Evolutionary conservation across 35 echinoderm and acorn worm species (phyloP), one percentile per base, ranked within the genome.

Genomic region (Acanthaster planci): DNA sequence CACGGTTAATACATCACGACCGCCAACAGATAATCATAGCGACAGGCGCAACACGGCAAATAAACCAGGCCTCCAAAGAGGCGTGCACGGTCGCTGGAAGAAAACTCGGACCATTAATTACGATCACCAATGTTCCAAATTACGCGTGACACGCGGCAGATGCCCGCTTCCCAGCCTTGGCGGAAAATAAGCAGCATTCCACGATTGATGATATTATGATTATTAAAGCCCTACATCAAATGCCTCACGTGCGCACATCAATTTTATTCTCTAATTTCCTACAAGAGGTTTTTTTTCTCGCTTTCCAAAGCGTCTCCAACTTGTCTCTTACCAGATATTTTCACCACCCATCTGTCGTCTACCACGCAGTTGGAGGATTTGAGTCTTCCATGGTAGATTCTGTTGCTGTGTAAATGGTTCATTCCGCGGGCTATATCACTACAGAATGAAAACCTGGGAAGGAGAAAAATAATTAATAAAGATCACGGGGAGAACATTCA

Each of bases 311-410:
- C 4, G 4, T 47, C 4, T 47, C 42, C 12, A 38, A 50, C 47
- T 35, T 42, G 3, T 8, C 16, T 21, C 94, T 60, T 79, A 99
- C 96, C 95, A 85, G 96, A 86, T 39, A 99, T 87, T 88, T 99
- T 99, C 51, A 99, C 96, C 52, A 99, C 92, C 96, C 96, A 99
- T 99, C 96, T 90, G 60, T 99, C 96, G 83, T 99, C 96, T 42
- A 99, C 85, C 30, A 99, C 89, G 82, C 96, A 99, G 89, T 99
- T 99, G 32, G 92, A 94, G 23, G 96, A 99, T 64, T 90, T 99
- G 51, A 99, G 86, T 54, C 87, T 77, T 2, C 96, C 96, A 44
- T 99, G 96, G 54, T 51, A 89, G 17, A 99, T 78, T 83, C 91
- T 99, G 47, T 91, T 91, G 29, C 80, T 81, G 86, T 99, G 96